Evolutionary conservation across 2,113 vertebrate species (phyloP), one percentile per base, ranked within the genome.

Genomic region (Pseudorasbora parva): DNA sequence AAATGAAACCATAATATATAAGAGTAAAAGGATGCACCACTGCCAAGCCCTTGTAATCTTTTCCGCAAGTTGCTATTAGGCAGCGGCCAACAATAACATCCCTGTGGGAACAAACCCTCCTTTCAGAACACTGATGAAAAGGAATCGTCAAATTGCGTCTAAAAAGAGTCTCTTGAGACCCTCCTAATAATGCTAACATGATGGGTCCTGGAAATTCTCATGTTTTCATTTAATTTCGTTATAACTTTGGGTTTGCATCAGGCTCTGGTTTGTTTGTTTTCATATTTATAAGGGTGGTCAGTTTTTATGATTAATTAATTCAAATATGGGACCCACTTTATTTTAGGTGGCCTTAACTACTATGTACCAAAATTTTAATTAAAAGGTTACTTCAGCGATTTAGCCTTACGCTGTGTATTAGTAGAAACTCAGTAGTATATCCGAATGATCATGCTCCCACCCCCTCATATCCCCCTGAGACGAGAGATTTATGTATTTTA

Each of bases 101-200:
- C 74, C 11, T 37, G 41, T 8, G n/a, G 45, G 75, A 57, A 56
- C 73, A 54, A 76, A 54, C 15, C 10, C 27, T 76, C 11, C 6
- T 66, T 64, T 23, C 57, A 64, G 41, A 45, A 49, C 72, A 84
- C 27, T 60, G 71, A 81, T 74, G 51, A 76, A 84, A 83, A 33
- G 12, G 82, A 78, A 41, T 17, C 25, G n/a, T n/a, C 49, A 59
- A 79, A 51, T 23, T 41, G 54, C 12, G 21, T 59, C 21, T 59
- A 12, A 57, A 21, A 14, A 23, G 54, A 57, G 30, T 23, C 75
- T 59, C 33, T 57, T 27, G 19, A 73, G 71, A 43, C 12, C 6
- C 43, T 49, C 14, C 25, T 51, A 27, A 74, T 51, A 74, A 74
- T 30, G 47, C 25, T 51, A 30, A 74, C 23, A 25, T 51, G n/a